These are phyloP conservation scores for Tetanocera ferruginea DNA, from an alignment of 2,888 invertebrate genomes.

Conservation along the genomic window DNA sequence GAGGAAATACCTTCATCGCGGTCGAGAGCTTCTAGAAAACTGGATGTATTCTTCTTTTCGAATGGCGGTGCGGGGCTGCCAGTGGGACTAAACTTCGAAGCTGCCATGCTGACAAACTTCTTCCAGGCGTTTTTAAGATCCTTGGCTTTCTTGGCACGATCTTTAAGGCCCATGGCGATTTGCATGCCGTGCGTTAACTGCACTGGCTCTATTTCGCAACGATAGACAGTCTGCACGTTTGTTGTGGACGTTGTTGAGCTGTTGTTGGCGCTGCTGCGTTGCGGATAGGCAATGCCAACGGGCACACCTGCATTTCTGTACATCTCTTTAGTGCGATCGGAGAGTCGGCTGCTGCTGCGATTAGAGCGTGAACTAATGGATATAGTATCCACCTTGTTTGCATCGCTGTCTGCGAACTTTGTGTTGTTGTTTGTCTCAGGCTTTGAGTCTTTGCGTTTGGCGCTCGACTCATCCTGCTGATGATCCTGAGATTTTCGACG, in stretches of 20 bases:
- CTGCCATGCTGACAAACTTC: constrained; percentile 69
- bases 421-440: constrained; percentile 50
- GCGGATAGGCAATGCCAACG: constrained; percentile 67
- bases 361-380: constrained; percentile 67
- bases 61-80: constrained; percentile 66
- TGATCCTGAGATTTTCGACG: constrained; percentile 60
- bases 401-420: constrained; percentile 55
- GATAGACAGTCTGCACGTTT: constrained; percentile 67
- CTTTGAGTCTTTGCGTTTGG: constrained; percentile 43
- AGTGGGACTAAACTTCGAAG: constrained; percentile 68
- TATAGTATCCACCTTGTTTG: constrained; percentile 65
- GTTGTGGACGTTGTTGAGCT: constrained; percentile 53
- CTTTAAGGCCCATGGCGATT: constrained; percentile 68
- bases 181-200: constrained; percentile 69
- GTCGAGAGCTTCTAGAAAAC: constrained; percentile 59
- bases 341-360: constrained; percentile 65
- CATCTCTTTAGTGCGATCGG: constrained; percentile 68
- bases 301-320: constrained; percentile 67
- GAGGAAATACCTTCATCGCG: constrained; percentile 68
- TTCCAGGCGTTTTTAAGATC: constrained; percentile 70
- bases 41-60: constrained; percentile 56
- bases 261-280: constrained; percentile 57
- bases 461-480: constrained; percentile 43
- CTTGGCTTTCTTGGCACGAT: constrained; percentile 69
- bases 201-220: constrained; percentile 67